A percentile compares a stretch with the other conserved stretches of the same genome.
Conservation (phyloP, 1,140 invertebrate species). For the Protaetia brevitarsis region DNA sequence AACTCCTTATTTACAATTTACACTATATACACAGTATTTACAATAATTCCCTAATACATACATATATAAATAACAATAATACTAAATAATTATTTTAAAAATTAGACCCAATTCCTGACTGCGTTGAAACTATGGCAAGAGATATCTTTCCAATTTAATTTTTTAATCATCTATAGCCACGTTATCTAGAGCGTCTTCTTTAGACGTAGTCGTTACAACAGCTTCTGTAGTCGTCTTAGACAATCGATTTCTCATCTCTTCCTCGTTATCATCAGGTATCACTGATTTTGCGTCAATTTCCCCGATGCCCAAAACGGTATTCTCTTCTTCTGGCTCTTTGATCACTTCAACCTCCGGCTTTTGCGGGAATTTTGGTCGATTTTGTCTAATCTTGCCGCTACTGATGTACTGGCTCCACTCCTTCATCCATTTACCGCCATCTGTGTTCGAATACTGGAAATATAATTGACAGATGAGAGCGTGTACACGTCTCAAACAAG, state of each 20-base stretch:
- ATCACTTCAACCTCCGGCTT: neutral
- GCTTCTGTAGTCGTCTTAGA: neutral
- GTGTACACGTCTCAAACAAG: neutral
- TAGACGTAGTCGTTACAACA: neutral
- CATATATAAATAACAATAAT: no score
- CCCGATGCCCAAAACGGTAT: conserved; percentile 41
- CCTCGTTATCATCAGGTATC: conserved; percentile 29
- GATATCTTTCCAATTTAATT: no score
- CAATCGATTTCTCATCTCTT: neutral
- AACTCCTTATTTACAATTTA: no score
- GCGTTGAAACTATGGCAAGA: no score
- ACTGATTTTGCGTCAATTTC: conserved; percentile 47
- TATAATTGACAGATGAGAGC: neutral
- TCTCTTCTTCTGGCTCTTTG: conserved; percentile 9
- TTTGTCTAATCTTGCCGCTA: neutral
- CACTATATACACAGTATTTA: no score
- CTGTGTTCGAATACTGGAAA: neutral
- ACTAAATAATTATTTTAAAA: no score
- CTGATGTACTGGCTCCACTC: neutral
- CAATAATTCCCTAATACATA: no score
- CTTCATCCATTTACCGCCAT: neutral
- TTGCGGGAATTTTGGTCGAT: neutral
- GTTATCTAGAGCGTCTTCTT: neutral
- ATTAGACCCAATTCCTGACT: no score
- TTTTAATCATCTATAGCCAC: neutral